Percentiles rank a stretch among this genome's conserved stretches.
phyloP scores from a whole-genome alignment of 2,888 invertebrate genomes.

The Ornithoptera priamus region DNA sequence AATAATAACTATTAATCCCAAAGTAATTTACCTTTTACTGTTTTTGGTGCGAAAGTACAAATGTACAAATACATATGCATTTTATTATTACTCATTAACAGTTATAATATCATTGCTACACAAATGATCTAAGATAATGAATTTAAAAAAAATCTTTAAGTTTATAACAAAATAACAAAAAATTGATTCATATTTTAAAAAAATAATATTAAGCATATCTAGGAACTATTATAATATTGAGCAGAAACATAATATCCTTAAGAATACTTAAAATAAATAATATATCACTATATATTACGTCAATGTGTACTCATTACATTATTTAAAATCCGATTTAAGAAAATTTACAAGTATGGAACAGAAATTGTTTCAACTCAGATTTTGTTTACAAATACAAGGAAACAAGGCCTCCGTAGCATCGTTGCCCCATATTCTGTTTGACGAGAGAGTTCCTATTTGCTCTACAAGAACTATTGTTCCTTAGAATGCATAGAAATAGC shows the following conservation, averaged over 20 bases:
- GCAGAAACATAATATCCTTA: slow-evolving; percentile 33
- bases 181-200: slow-evolving; percentile 32
- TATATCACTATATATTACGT: neutral
- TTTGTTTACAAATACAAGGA: slow-evolving; percentile 44
- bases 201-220: slow-evolving; percentile 27
- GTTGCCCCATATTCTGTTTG: slow-evolving; percentile 44
- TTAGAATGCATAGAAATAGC: slow-evolving; percentile 66
- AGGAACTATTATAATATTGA: slow-evolving; percentile 46
- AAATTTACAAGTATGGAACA: slow-evolving; percentile 40
- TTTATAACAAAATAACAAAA: neutral
- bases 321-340: slow-evolving; percentile 48
- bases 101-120: no score
- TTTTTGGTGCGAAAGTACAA: no score
- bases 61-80: no score
- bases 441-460: slow-evolving; percentile 4
- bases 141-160: neutral
- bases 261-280: slow-evolving; percentile 6
- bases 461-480: slow-evolving; percentile 43
- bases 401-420: slow-evolving; percentile 51
- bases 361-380: slow-evolving; percentile 52
- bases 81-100: no score
- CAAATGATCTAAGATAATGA: no score
- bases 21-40: no score
- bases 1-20: no score
- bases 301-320: neutral